Evolutionary conservation across 2,888 invertebrate species (phyloP).

Genomic region (Trichogramma dendrolimi): DNA sequence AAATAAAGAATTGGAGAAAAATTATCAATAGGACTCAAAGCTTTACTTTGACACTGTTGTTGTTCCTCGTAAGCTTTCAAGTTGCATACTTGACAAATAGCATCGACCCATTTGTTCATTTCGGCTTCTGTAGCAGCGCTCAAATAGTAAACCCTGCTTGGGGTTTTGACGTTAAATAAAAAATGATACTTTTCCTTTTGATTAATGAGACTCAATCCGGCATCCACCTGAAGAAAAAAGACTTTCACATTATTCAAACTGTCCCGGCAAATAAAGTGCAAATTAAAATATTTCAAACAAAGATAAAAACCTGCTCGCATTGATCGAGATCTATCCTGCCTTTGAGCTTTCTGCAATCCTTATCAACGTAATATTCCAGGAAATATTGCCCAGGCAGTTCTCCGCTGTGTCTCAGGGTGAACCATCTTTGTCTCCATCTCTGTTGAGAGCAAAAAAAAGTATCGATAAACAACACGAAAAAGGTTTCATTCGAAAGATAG

Average conservation of each 20-base stretch:
- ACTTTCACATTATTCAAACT: neutral
- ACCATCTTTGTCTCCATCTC: slow-evolving; percentile 96
- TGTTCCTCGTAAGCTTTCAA: slow-evolving; percentile 66
- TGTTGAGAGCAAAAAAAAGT: slow-evolving; percentile 50
- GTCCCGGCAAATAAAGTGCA: neutral
- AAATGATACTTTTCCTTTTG: slow-evolving; percentile 75
- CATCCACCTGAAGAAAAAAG: slow-evolving; percentile 64
- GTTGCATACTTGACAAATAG: slow-evolving; percentile 88
- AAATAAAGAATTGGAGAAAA: slow-evolving; percentile 7
- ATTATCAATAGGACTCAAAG: slow-evolving; percentile 1
- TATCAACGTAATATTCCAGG: slow-evolving; percentile 89
- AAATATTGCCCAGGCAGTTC: slow-evolving; percentile 91
- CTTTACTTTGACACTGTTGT: slow-evolving; percentile 49
- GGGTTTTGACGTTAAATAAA: slow-evolving; percentile 87
- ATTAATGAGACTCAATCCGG: slow-evolving; percentile 78
- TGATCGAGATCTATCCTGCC: slow-evolving; percentile 90
- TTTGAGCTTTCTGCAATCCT: slow-evolving; percentile 77
- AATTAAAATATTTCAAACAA: neutral
- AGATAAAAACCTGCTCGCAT: slow-evolving; percentile 78
- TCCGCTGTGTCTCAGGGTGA: slow-evolving; percentile 83
- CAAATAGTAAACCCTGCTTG: slow-evolving; percentile 84
- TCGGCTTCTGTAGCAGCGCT: slow-evolving; percentile 88
- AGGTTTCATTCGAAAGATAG: too few species aligned
- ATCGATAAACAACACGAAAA: too few species aligned
- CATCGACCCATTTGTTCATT: slow-evolving; percentile 94